Conservation (phyloP, 2,113 vertebrate genomes). For the Melanostigma gelatinosum region DNA sequence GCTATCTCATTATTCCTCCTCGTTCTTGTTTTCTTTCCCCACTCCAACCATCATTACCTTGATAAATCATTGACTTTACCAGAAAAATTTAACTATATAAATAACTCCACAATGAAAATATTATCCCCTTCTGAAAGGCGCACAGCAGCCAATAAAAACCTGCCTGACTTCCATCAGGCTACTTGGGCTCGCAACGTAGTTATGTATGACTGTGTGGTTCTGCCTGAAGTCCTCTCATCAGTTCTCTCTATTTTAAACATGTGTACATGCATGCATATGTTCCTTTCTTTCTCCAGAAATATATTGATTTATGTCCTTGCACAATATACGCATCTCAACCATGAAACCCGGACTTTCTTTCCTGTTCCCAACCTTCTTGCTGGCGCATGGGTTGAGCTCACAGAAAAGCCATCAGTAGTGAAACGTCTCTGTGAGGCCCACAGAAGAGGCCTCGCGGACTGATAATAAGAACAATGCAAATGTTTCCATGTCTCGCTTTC, state of each 20-base stretch:
- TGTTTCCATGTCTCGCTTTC: constrained; percentile 21
- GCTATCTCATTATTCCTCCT: constrained; percentile 73
- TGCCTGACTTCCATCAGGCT: constrained; percentile 80
- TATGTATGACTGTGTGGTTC: constrained; percentile 58
- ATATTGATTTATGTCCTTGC: constrained; percentile 29
- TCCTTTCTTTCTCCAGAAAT: constrained; percentile 40
- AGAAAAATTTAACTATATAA: constrained; percentile 82
- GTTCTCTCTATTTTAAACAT: constrained; percentile 32
- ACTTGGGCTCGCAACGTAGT: constrained; percentile 67
- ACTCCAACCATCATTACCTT: constrained; percentile 78
- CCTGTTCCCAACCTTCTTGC: constrained; percentile 10
- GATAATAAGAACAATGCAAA: constrained; percentile 14
- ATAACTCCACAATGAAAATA: constrained; percentile 81
- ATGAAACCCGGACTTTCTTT: constrained; percentile 35
- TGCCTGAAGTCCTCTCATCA: constrained; percentile 55
- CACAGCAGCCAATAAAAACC: constrained; percentile 80
- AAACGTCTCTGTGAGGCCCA: constrained; percentile 11
- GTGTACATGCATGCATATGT: constrained; percentile 38
- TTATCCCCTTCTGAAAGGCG: constrained; percentile 75
- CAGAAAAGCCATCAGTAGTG: constrained; percentile 20
- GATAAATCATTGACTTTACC: constrained; percentile 82
- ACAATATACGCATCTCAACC: constrained; percentile 38
- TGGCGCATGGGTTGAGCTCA: constrained; percentile 33
- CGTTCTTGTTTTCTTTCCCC: constrained; percentile 74
- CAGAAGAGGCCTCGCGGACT: constrained; percentile 26